Conservation (phyloP, 2,888 invertebrate species). For the Chaitophorus viminalis region DNA sequence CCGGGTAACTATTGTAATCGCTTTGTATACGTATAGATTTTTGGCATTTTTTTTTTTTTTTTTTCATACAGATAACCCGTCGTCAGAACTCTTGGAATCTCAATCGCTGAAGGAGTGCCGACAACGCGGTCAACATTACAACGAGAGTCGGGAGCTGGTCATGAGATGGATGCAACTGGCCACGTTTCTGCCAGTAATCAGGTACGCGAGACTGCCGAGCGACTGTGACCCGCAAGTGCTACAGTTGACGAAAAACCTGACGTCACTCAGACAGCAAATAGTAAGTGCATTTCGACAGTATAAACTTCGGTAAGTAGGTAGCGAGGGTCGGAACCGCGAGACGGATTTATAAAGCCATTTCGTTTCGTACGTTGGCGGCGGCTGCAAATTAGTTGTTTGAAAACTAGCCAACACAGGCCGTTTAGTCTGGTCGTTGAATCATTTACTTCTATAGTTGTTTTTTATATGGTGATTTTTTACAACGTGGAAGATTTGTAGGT, state of each 20-base stretch:
- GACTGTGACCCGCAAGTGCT: constrained; percentile 83
- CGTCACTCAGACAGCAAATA: constrained; percentile 78
- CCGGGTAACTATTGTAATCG: constrained; percentile 8
- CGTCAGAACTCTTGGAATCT: constrained; percentile 4
- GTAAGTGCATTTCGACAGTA: constrained; percentile 68
- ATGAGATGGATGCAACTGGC: constrained; percentile 91
- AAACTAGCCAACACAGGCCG: not conserved
- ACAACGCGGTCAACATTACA: constrained; percentile 70
- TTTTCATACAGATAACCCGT: constrained; percentile 37
- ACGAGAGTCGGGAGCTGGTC: constrained; percentile 77
- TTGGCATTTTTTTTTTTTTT: not conserved
- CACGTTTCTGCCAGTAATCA: constrained; percentile 90
- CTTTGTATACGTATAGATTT: too few species aligned
- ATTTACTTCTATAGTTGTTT: not conserved
- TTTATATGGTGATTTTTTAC: not conserved
- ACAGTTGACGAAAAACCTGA: constrained; percentile 80
- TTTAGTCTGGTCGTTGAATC: not conserved
- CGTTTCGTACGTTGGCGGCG: not conserved
- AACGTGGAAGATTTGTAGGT: not conserved
- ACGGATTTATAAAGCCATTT: not conserved
- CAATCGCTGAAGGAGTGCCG: constrained; percentile 51
- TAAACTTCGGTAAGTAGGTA: not conserved
- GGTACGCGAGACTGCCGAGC: constrained; percentile 89
- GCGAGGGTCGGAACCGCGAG: not conserved
- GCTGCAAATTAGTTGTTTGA: not conserved